Evolutionary conservation across 1,140 invertebrate species (phyloP), one percentile per base, ranked within the genome.

Genomic region (Papilio aristodemus): DNA sequence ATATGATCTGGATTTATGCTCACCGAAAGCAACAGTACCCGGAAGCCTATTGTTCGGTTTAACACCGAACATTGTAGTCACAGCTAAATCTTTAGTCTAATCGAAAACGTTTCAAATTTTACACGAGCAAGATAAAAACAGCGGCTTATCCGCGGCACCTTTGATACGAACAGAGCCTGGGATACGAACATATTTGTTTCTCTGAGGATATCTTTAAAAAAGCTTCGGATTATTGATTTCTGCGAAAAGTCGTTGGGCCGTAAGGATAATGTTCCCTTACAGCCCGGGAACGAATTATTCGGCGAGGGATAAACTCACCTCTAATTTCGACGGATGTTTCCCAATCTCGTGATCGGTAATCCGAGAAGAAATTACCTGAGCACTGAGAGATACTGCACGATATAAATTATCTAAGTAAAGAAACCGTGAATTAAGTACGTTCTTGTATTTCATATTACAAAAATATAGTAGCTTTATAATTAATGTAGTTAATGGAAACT

Each of bases 171-270:
- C 78, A 71, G 74, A 70, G 74, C 77, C 74, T 73, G 74, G 75
- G 77, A 78, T 70, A 77, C 77, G 76, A 73, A 71, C 62, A 85
- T 84, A 77, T 86, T 88, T 85, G 88, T 87, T 90, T 87, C 85
- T 81, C 63, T 74, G 76, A 79, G 75, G 63, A 80, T 81, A 81
- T 83, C 77, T 75, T 79, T 85, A 83, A 89, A 90, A 88, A 86
- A 85, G 79, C 76, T 73, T 63, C 41, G 84, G 88, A 88, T 90
- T 90, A 90, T 85, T 84, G 85, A 86, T 85, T 90, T 89, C 86
- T 80, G 64, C 66, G 87, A 89, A 88, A 85, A 86, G 70, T 83
- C 77, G 79, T 73, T 78, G 73, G 71, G 77, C 78, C 81, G 76
- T 77, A 76, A 73, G 86, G 80, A 87, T 88, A 89, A 87, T 87